Conservation (phyloP, 2,113 vertebrate genomes). For the Panthera leo region DNA sequence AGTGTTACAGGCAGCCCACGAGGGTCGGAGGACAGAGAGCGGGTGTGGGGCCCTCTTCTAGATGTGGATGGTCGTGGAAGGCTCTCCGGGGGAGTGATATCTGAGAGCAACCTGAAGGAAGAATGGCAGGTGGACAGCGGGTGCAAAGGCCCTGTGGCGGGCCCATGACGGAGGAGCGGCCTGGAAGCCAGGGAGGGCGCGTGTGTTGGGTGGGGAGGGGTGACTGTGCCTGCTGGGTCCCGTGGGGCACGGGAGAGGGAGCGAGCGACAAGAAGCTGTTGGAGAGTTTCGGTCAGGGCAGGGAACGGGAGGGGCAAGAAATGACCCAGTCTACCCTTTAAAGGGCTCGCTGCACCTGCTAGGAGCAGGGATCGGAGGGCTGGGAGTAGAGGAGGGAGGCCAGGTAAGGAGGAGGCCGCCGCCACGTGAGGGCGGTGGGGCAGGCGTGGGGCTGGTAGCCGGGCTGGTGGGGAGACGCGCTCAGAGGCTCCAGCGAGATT, state of each 20-base stretch:
- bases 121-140: not conserved
- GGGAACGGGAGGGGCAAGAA: too few species aligned
- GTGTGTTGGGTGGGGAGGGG: too few species aligned
- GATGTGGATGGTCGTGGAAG: not conserved
- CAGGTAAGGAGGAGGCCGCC: fast-evolving
- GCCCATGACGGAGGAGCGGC: fast-evolving
- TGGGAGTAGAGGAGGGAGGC: not conserved
- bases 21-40: not conserved
- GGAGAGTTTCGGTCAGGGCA: fast-evolving
- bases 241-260: fast-evolving
- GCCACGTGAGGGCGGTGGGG: not conserved
- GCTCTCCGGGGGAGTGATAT: too few species aligned
- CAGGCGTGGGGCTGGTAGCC: not conserved
- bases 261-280: not conserved
- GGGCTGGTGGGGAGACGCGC: fast-evolving
- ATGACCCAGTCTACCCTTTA: too few species aligned
- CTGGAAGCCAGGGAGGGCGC: fast-evolving
- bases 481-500: fast-evolving
- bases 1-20: fast-evolving
- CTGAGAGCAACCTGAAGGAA: not conserved
- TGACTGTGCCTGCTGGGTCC: fast-evolving
- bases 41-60: not conserved
- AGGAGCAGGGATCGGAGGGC: not conserved
- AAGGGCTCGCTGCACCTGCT: not conserved
- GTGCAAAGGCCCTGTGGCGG: not conserved